These are phyloP conservation scores for Melanostoma mellinum DNA, from an alignment of 2,888 invertebrate species.

Conservation along the genomic window DNA sequence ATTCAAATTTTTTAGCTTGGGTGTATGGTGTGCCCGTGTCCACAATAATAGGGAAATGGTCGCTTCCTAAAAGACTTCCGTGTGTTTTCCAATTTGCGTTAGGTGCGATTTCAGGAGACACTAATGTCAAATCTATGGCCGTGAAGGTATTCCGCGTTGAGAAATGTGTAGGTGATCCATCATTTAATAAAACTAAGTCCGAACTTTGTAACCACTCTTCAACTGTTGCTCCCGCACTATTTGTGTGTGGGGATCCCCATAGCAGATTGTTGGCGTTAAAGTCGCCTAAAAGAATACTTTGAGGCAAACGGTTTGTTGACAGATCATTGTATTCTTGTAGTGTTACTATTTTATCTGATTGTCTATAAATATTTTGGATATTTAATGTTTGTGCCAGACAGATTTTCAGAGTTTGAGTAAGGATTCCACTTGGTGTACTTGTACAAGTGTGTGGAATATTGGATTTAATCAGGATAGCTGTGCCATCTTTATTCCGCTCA, in stretches of 20 bases:
- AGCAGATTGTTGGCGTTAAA: not conserved
- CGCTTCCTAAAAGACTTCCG: not conserved
- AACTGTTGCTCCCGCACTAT: not conserved
- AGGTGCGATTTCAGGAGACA: not conserved
- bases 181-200: conserved; percentile 2
- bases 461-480: not conserved
- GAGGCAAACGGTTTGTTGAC: too few species aligned
- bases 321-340: too few species aligned
- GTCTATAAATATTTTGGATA: conserved; percentile 3
- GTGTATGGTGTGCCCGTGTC: not conserved
- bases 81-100: not conserved
- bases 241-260: not conserved
- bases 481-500: not conserved
- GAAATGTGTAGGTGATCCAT: conserved; percentile 4
- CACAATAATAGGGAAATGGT: not conserved
- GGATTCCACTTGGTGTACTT: not conserved
- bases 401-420: not conserved
- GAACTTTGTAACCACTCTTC: conserved; percentile 1
- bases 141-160: not conserved
- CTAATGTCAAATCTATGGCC: not conserved
- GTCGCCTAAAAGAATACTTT: too few species aligned
- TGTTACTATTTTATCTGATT: too few species aligned
- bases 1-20: not conserved
- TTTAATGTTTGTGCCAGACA: not conserved
- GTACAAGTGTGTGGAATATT: not conserved